A percentile compares a stretch with the other conserved stretches of the same genome.
These are phyloP conservation scores for Drosophila dives DNA, from an alignment of 2,888 invertebrate species.

Conservation along the genomic window DNA sequence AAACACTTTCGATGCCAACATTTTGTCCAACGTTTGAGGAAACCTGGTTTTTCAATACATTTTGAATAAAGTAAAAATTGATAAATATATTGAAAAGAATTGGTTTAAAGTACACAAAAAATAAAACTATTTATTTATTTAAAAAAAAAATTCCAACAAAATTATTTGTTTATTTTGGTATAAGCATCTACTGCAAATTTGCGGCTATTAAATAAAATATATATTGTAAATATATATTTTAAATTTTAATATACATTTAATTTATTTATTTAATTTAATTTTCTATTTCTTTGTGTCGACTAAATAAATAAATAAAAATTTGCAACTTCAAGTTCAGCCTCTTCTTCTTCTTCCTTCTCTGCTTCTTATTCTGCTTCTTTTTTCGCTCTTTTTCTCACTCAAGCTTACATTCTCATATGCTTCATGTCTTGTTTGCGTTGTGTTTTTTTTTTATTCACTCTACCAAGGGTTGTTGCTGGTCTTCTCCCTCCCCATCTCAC, in stretches of 20 bases:
- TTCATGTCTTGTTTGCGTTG: slow-evolving; percentile 1
- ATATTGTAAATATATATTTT: not conserved
- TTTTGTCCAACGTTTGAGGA: not conserved
- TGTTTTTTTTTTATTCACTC: not conserved
- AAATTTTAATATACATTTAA: not conserved
- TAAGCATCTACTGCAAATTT: too few species aligned
- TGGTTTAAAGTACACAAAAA: too few species aligned
- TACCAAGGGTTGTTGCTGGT: slow-evolving; percentile 1
- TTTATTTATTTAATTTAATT: too few species aligned
- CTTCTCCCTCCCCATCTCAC: not conserved
- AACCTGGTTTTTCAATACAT: not conserved
- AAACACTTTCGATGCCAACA: not conserved
- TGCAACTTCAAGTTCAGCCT: not conserved
- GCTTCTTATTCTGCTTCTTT: not conserved
- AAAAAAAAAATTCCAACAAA: not conserved
- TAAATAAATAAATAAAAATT: not conserved
- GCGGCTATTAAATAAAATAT: not conserved
- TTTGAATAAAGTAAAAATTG: too few species aligned
- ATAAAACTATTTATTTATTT: too few species aligned
- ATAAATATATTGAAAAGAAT: too few species aligned
- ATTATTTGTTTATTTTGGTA: not conserved
- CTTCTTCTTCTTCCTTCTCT: not conserved
- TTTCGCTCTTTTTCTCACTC: not conserved
- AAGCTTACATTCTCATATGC: not conserved
- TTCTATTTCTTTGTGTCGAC: too few species aligned